Conservation (phyloP, 2,113 vertebrate species). For the Nibea albiflora region DNA sequence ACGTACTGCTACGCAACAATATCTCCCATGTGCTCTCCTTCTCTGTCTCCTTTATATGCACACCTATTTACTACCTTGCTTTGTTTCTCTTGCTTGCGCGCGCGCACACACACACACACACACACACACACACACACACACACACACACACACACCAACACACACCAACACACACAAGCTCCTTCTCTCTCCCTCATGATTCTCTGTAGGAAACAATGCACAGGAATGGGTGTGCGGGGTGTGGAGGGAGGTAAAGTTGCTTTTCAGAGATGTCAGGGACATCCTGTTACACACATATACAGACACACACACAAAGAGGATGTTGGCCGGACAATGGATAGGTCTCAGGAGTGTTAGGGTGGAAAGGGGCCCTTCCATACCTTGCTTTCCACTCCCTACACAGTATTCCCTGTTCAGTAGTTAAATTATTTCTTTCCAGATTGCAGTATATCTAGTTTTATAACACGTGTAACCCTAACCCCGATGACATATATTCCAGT, state of each 20-base stretch:
- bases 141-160: conserved; percentile 4
- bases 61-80: conserved; percentile 47
- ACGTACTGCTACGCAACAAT: conserved; percentile 45
- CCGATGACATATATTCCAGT: neutral
- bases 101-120: conserved; percentile 1
- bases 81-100: conserved; percentile 28
- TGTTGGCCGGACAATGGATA: conserved; percentile 78
- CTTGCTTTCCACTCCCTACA: conserved; percentile 54
- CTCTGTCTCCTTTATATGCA: conserved; percentile 22
- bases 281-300: conserved; percentile 68
- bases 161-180: neutral
- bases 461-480: conserved; percentile 11
- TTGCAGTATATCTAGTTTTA: conserved; percentile 11
- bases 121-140: conserved; percentile 3
- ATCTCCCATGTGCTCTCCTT: conserved; percentile 41
- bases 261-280: conserved; percentile 75
- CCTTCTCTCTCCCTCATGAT: conserved; percentile 19
- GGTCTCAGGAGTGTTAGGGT: conserved; percentile 71
- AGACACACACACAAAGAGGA: conserved; percentile 67
- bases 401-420: conserved; percentile 46
- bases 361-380: conserved; percentile 76
- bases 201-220: conserved; percentile 74
- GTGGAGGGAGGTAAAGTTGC: conserved; percentile 62
- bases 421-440: conserved; percentile 23
- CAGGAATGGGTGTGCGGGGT: conserved; percentile 77